Evolutionary conservation across 2,797 vertebrate genomes (phyloP), one percentile per base, ranked within the genome.

Genomic region (Vultur gryphus): DNA sequence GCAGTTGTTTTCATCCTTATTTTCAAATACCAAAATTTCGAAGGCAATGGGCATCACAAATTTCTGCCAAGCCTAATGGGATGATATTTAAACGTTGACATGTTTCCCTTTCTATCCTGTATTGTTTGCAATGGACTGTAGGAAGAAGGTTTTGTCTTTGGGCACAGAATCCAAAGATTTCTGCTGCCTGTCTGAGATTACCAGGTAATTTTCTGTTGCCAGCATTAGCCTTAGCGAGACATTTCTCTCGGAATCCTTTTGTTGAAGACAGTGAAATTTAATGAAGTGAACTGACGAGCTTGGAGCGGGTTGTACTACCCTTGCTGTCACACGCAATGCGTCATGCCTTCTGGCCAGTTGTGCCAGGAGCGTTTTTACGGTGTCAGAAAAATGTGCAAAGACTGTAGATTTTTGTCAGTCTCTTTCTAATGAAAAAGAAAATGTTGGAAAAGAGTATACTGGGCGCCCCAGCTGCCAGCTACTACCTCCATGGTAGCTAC

Each of bases 381-480:
- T 82, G 73, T 95, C 84, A 84, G 89, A 76, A 93, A 71, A 91
- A 91, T 89, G 55, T 81, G 48, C 84, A 84, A 31, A 37, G 37
- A 13, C 48, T 58, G 28, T 28, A 39, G 84, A 87, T 41, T 64
- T 71, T 92, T 85, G 79, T 66, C 87, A 76, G 71, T 54, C 48
- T 73, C 84, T 80, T 76, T 78, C 78, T 55, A n/a, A 61, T 20
- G 66, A 54, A 51, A 82, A 87, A 69, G 13, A 16, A 29, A 35
- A 39, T 8, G 46, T 49, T 24, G 25, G 78, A 51, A 62, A 76
- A 65, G 6, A n/a, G 61, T 48, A 20, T 13, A 19, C 20, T 21
- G 80, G 37, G 19, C 1, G 1, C 5, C n/a, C 35, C 71, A 76
- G 41, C 48, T 18, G 24, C 33, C 66, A 64, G 58, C 52, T 77